These are phyloP conservation scores for Saturnia japonica DNA, from an alignment of 2,888 invertebrate genomes.

Conservation along the genomic window DNA sequence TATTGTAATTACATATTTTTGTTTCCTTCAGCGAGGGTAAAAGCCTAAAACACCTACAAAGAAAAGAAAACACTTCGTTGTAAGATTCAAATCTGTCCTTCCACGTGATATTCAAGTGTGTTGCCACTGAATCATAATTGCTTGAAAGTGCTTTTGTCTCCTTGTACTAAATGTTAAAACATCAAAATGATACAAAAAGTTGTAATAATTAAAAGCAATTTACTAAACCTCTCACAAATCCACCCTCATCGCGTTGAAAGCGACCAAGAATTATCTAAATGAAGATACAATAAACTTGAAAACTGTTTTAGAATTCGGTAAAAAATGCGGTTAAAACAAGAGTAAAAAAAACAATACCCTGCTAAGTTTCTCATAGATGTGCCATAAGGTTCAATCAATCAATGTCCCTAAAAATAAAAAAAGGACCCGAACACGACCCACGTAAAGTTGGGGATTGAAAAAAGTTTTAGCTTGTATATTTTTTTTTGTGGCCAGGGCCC, in stretches of 20 bases:
- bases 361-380: constrained; percentile 72
- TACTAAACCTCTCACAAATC: constrained; percentile 6
- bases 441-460: constrained; percentile 71
- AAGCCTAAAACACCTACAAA: no score
- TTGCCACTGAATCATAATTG: no score
- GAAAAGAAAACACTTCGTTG: no score
- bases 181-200: constrained; percentile 1
- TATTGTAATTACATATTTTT: no score
- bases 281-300: constrained; percentile 73
- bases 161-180: not conserved
- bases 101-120: no score
- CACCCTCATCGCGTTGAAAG: constrained; percentile 12
- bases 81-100: no score
- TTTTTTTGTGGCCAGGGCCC: constrained; percentile 36
- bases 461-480: constrained; percentile 38
- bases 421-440: constrained; percentile 73
- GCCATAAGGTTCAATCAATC: constrained; percentile 79
- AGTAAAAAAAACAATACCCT: constrained; percentile 69
- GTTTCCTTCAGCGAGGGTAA: no score
- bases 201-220: constrained; percentile 12
- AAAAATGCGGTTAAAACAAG: constrained; percentile 46
- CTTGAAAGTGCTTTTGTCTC: no score
- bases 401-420: constrained; percentile 77
- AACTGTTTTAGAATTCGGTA: constrained; percentile 50
- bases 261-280: constrained; percentile 58